A percentile compares a stretch with the other conserved stretches of the same genome.
phyloP scores from a whole-genome alignment of 2,113 vertebrate species.

The Marmota monax region DNA sequence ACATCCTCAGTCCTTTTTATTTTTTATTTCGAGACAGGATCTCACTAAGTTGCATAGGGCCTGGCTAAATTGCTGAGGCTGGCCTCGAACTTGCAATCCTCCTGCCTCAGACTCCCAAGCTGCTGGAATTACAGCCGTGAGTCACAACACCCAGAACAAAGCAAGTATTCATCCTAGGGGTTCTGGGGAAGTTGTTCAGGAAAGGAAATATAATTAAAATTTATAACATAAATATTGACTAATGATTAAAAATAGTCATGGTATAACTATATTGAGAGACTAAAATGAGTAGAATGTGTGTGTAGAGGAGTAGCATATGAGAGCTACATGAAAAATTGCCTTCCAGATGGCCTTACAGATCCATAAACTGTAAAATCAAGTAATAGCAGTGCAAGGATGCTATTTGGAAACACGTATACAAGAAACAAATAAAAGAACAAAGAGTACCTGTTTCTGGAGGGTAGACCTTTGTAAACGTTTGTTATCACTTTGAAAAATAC shows the following conservation, averaged over 20 bases:
- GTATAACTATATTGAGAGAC: background rate
- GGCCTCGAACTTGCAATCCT: too few relatives aligned
- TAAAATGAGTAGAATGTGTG: background rate
- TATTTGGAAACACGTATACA: background rate
- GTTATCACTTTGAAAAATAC: slow-evolving; percentile 14
- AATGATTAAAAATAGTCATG: background rate
- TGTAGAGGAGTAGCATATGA: background rate
- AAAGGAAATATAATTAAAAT: slow-evolving; percentile 36
- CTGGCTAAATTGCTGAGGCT: too few relatives aligned
- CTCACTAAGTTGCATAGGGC: too few relatives aligned
- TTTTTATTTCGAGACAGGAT: too few relatives aligned
- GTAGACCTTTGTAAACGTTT: slow-evolving; percentile 1
- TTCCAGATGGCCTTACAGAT: background rate
- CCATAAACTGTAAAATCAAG: background rate
- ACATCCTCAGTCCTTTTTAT: too few relatives aligned
- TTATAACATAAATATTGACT: slow-evolving; percentile 57
- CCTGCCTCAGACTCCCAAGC: too few relatives aligned
- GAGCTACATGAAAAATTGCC: background rate
- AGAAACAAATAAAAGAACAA: slow-evolving; percentile 5
- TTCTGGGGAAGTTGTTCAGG: background rate
- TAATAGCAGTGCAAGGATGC: background rate
- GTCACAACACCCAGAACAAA: background rate
- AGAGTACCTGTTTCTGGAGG: slow-evolving; percentile 1
- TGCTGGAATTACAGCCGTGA: too few relatives aligned
- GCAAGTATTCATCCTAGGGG: background rate